Percentiles rank a stretch among this genome's conserved stretches.
These are phyloP conservation scores for Apodemia duryi DNA, from an alignment of 2,888 invertebrate genomes.

Conservation along the genomic window DNA sequence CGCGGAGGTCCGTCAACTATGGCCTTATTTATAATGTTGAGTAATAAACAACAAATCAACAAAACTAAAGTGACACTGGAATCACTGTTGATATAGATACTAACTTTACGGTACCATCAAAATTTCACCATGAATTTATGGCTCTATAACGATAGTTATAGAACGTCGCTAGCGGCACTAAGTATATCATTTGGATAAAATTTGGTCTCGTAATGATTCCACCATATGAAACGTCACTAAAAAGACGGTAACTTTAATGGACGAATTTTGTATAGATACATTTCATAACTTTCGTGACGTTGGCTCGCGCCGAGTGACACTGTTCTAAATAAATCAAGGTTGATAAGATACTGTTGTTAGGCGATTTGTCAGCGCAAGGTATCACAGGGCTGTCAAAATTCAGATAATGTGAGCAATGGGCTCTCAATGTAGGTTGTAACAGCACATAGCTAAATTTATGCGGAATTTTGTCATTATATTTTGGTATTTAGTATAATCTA, in stretches of 20 bases:
- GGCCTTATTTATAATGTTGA: too few relatives aligned
- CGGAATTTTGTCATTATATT: not conserved
- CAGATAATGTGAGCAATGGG: conserved; percentile 33
- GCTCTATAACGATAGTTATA: too few relatives aligned
- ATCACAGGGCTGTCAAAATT: conserved; percentile 34
- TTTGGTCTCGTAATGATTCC: not conserved
- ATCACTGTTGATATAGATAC: too few relatives aligned
- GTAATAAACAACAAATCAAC: too few relatives aligned
- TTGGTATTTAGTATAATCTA: not conserved
- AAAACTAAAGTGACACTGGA: too few relatives aligned
- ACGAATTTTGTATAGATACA: conserved; percentile 21
- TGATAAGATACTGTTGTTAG: conserved; percentile 54
- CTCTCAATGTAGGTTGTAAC: conserved; percentile 27
- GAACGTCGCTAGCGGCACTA: too few relatives aligned
- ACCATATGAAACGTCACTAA: not conserved
- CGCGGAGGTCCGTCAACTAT: too few relatives aligned
- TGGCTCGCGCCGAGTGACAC: conserved; percentile 40
- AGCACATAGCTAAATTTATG: conserved; percentile 26
- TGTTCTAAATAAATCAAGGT: conserved; percentile 56
- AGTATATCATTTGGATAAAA: too few relatives aligned
- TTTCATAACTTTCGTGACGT: conserved; percentile 34
- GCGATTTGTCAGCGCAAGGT: conserved; percentile 42
- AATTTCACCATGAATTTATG: too few relatives aligned
- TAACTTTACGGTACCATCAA: too few relatives aligned
- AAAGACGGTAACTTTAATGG: not conserved